Conservation (phyloP, 2,888 invertebrate species). For the Dorcus hopei region DNA sequence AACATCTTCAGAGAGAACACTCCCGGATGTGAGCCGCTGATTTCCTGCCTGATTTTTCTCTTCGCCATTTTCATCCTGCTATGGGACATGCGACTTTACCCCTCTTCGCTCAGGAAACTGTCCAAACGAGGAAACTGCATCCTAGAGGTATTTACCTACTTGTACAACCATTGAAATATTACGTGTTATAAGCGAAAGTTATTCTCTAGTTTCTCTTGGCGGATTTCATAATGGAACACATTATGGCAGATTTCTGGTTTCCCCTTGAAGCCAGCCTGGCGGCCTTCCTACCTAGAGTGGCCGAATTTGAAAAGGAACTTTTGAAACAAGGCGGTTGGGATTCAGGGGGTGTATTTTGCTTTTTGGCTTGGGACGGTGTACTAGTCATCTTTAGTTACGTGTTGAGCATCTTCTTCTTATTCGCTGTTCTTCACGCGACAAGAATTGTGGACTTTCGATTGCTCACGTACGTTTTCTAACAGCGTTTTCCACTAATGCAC, state of each 20-base stretch:
- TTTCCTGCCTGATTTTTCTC: slow-evolving; percentile 40
- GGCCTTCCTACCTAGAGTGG: slow-evolving; percentile 28
- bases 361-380: slow-evolving; percentile 29
- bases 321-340: slow-evolving; percentile 27
- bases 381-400: slow-evolving; percentile 35
- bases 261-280: slow-evolving; percentile 38
- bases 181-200: neutral
- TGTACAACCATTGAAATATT: no score
- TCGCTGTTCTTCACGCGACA: slow-evolving; percentile 28
- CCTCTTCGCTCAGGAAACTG: slow-evolving; percentile 35
- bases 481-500: no score
- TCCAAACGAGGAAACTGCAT: slow-evolving; percentile 29
- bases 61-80: slow-evolving; percentile 38
- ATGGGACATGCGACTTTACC: slow-evolving; percentile 39
- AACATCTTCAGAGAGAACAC: slow-evolving; percentile 37
- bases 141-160: slow-evolving; percentile 32
- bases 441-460: slow-evolving; percentile 31
- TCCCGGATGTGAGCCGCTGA: slow-evolving; percentile 35
- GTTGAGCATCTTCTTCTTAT: slow-evolving; percentile 34
- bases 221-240: slow-evolving; percentile 40
- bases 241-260: slow-evolving; percentile 44
- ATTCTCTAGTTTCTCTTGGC: slow-evolving; percentile 36
- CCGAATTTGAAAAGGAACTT: slow-evolving; percentile 29
- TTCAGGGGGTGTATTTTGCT: slow-evolving; percentile 25
- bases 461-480: slow-evolving; percentile 23